Evolutionary conservation across 2,113 vertebrate genomes (phyloP).

Genomic region (Oceanodroma tethys): DNA sequence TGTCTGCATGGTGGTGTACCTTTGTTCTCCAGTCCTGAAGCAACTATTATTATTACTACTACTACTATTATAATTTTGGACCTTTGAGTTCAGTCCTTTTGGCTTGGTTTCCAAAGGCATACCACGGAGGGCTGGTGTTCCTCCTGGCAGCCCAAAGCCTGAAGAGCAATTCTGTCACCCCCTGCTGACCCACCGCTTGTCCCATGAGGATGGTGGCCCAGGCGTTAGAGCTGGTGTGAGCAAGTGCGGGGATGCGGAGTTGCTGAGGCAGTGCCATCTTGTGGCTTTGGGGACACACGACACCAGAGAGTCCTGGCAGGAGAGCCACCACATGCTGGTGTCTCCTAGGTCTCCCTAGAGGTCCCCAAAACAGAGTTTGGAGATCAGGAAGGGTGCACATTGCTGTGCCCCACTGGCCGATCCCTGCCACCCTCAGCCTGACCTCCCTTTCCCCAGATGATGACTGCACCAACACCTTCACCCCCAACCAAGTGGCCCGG

Average conservation of each 20-base stretch:
- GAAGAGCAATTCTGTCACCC: background rate
- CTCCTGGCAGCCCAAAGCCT: background rate
- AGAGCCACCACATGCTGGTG: rapidly evolving
- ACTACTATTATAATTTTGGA: background rate
- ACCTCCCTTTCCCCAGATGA: conserved; percentile 77
- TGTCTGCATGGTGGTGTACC: background rate
- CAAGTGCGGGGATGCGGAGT: background rate
- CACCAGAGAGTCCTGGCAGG: background rate
- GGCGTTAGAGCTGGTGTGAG: no score
- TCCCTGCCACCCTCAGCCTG: background rate
- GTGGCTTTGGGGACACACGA: conserved; percentile 54
- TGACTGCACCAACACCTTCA: conserved; percentile 94
- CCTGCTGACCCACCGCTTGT: rapidly evolving
- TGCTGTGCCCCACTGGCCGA: rapidly evolving
- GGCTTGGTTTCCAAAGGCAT: background rate
- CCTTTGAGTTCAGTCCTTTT: background rate
- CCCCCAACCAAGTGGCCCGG: conserved; percentile 93
- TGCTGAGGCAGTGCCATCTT: conserved; percentile 72
- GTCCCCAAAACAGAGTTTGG: background rate
- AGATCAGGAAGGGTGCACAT: rapidly evolving
- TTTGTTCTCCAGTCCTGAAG: background rate
- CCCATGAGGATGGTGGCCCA: background rate
- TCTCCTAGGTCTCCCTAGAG: background rate
- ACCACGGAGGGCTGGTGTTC: background rate
- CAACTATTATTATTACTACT: background rate